A percentile compares a stretch with the other conserved stretches of the same genome.
phyloP scores from a whole-genome alignment of 2,797 vertebrate species.

The Thripadectes ignobilis region DNA sequence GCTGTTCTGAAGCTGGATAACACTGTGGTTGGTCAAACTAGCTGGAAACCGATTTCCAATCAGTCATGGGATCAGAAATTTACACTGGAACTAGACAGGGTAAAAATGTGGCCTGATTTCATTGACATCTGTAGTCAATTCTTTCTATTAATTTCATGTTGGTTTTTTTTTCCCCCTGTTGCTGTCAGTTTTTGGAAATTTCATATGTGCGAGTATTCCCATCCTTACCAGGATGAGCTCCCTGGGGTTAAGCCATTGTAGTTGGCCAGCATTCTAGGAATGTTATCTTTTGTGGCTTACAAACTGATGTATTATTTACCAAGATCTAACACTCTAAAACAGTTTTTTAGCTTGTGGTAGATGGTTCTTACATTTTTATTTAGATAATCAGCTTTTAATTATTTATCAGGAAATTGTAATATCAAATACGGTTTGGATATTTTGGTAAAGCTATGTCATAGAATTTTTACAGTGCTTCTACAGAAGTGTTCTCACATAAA shows the following conservation, averaged over 20 bases:
- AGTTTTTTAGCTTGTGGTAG: background rate
- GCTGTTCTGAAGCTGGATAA: constrained; percentile 91
- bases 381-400: background rate
- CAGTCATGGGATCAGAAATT: constrained; percentile 93
- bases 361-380: background rate
- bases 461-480: background rate
- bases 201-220: background rate
- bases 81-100: constrained; percentile 90
- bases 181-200: background rate
- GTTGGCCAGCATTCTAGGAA: background rate
- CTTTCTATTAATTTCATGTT: background rate
- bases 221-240: background rate
- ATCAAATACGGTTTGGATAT: background rate
- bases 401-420: background rate
- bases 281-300: background rate
- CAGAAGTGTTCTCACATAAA: background rate
- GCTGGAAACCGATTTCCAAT: constrained; percentile 90
- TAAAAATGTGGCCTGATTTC: constrained; percentile 67
- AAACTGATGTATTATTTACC: background rate
- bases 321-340: background rate
- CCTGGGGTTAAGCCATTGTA: background rate
- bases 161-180: background rate
- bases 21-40: constrained; percentile 88
- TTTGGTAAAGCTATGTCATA: background rate
- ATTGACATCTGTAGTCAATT: background rate